Evolutionary conservation across 1,140 invertebrate genomes (phyloP).

Genomic region (Paralvinella palmiformis): DNA sequence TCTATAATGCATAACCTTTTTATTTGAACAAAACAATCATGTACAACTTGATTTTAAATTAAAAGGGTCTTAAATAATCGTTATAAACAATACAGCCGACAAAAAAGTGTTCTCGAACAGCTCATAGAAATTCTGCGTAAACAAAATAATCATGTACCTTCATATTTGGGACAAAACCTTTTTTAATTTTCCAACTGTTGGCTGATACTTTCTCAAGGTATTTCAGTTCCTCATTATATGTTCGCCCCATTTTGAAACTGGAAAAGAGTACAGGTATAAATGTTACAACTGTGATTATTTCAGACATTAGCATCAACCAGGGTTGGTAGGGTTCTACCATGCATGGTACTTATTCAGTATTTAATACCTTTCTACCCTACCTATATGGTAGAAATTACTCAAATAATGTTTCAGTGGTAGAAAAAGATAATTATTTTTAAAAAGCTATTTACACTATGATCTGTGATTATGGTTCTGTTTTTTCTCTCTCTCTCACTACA

Average conservation of each 20-base stretch:
- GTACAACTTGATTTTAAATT: background rate
- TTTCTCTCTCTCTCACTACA: too few species aligned
- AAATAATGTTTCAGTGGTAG: too few species aligned
- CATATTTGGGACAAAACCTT: slow-evolving; percentile 99
- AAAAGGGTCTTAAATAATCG: too few species aligned
- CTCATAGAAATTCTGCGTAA: background rate
- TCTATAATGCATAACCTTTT: background rate
- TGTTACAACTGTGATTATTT: background rate
- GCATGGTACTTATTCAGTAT: background rate
- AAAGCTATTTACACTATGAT: too few species aligned
- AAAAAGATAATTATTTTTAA: too few species aligned
- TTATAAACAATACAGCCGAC: too few species aligned
- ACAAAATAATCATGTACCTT: slow-evolving; percentile 61
- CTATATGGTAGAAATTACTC: too few species aligned
- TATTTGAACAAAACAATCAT: slow-evolving; percentile 5
- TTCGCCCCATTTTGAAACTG: slow-evolving; percentile 47
- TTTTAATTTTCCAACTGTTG: slow-evolving; percentile 90
- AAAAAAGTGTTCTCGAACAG: too few species aligned
- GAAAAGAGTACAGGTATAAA: background rate
- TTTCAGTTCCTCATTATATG: slow-evolving; percentile 89
- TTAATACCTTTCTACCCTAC: background rate
- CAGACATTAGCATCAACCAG: background rate
- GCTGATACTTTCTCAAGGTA: slow-evolving; percentile 85
- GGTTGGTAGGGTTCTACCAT: background rate
- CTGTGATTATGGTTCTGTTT: too few species aligned